Evolutionary conservation across 2,113 vertebrate genomes (phyloP).

Genomic region (Micromys minutus): DNA sequence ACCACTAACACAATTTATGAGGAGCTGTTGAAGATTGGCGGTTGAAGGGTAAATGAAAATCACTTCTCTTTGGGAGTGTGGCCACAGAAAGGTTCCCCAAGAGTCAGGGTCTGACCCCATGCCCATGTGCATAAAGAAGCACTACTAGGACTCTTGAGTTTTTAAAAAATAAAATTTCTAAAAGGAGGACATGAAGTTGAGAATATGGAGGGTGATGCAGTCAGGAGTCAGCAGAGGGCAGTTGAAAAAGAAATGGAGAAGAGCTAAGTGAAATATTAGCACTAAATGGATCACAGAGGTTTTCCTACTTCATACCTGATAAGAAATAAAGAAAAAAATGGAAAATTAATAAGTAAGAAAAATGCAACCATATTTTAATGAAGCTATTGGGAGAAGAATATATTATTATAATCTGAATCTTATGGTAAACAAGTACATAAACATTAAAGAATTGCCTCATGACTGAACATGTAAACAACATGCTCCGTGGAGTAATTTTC

Average conservation of each 20-base stretch:
- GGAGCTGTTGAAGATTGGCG: not conserved
- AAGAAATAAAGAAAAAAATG: not conserved
- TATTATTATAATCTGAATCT: not conserved
- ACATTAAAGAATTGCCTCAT: not conserved
- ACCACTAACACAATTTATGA: not conserved
- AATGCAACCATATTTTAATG: constrained; percentile 10
- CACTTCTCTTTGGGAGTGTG: not conserved
- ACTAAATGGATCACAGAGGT: not conserved
- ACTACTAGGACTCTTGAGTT: not conserved
- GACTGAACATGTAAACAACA: not conserved
- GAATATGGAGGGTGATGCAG: not conserved
- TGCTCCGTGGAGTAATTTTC: not conserved
- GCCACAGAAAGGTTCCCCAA: not conserved
- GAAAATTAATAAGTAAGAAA: not conserved
- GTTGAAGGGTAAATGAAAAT: not conserved
- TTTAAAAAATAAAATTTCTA: not conserved
- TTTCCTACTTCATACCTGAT: not conserved
- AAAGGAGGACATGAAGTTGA: not conserved
- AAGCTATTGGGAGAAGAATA: not conserved
- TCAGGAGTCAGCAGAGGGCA: not conserved
- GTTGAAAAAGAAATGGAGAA: not conserved
- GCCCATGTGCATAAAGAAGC: not conserved
- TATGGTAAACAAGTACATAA: not conserved
- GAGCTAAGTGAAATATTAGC: not conserved
- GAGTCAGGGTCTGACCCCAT: not conserved